Conservation (phyloP, 2,888 invertebrate species). For the Celastrina argiolus region DNA sequence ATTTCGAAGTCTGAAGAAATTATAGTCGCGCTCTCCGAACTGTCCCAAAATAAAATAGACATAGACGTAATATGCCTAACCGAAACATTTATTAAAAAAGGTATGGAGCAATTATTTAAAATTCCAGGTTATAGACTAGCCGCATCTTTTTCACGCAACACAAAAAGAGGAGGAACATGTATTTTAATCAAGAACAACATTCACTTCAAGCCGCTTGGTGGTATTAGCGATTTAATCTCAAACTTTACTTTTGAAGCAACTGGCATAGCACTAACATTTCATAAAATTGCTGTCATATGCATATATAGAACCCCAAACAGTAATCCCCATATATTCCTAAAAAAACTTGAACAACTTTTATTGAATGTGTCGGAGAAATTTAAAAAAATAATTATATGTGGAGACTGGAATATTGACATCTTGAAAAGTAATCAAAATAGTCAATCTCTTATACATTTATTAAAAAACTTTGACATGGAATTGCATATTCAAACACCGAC, state of each 20-base stretch:
- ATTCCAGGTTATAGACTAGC: neutral
- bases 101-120: neutral
- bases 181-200: neutral
- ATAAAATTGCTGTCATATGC: neutral
- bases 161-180: neutral
- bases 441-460: neutral
- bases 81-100: slow-evolving; percentile 3
- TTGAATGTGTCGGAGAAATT: neutral
- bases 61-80: neutral
- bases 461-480: neutral
- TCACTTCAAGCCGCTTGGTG: neutral
- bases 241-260: neutral
- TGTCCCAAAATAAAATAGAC: neutral
- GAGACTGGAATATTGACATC: neutral
- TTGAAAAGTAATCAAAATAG: neutral
- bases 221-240: neutral
- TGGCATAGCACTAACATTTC: neutral
- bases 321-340: neutral
- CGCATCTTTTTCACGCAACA: neutral
- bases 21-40: neutral
- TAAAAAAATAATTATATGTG: neutral
- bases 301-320: neutral
- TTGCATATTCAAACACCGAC: neutral
- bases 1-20: neutral
- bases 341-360: neutral